Percentiles rank a stretch among this genome's conserved stretches.
Conservation (phyloP, 1,140 invertebrate species). For the Drosophila gunungcola region DNA sequence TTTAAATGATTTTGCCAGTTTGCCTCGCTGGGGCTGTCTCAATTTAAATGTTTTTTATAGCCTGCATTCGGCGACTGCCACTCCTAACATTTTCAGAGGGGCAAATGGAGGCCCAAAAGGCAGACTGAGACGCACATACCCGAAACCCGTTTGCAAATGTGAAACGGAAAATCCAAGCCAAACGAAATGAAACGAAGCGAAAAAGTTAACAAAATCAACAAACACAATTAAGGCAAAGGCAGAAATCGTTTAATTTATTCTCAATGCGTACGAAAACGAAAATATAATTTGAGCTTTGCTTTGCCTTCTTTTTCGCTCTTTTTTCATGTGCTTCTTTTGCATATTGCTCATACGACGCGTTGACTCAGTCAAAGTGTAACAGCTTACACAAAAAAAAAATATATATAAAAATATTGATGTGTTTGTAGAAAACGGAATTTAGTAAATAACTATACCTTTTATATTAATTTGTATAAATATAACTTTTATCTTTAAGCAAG, state of each 20-base stretch:
- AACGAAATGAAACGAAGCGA: constrained; percentile 31
- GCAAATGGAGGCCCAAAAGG: neutral
- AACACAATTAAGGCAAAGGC: constrained; percentile 38
- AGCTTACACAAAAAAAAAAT: constrained; percentile 6
- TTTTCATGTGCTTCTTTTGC: constrained; percentile 13
- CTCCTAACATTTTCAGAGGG: constrained; percentile 51
- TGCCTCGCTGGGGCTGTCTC: constrained; percentile 57
- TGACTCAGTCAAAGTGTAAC: constrained; percentile 12
- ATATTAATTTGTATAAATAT: too few relatives aligned
- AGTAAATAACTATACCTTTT: too few relatives aligned
- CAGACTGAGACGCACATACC: neutral
- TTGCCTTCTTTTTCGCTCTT: constrained; percentile 10
- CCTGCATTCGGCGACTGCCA: constrained; percentile 53
- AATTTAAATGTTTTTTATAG: constrained; percentile 75
- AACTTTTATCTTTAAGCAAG: too few relatives aligned
- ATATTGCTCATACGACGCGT: constrained; percentile 63
- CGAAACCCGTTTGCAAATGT: constrained; percentile 56
- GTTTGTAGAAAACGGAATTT: neutral
- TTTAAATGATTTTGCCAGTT: constrained; percentile 76
- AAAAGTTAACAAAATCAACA: constrained; percentile 48
- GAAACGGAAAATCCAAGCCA: constrained; percentile 24
- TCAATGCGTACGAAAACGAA: constrained; percentile 63
- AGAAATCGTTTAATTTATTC: constrained; percentile 74
- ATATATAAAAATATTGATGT: too few relatives aligned
- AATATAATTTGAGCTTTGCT: constrained; percentile 36